Conservation (phyloP, 2,797 vertebrate genomes). For the Spatula versicolor region DNA sequence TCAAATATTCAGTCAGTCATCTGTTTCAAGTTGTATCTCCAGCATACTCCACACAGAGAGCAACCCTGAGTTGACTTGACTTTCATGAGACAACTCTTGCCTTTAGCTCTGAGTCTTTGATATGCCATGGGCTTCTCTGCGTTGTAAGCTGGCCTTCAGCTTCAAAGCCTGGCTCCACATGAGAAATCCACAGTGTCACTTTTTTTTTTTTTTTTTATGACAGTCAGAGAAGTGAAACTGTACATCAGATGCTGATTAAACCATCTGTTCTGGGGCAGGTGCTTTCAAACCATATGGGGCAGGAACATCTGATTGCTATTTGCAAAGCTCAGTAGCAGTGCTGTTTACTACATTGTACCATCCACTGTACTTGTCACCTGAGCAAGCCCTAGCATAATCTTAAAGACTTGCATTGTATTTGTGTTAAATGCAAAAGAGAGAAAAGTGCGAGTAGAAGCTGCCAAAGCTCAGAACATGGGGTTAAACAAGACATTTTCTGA, state of each 20-base stretch:
- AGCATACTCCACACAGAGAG: background rate
- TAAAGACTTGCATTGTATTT: background rate
- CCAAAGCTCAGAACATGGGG: background rate
- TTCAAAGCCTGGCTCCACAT: background rate
- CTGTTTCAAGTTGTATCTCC: background rate
- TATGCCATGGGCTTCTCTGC: background rate
- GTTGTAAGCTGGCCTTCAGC: background rate
- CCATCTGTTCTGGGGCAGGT: background rate
- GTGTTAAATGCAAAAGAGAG: background rate
- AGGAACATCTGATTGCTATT: background rate
- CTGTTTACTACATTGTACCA: background rate
- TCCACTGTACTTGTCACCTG: background rate
- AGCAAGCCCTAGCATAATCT: background rate
- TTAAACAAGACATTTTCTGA: background rate
- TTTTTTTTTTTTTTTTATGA: background rate
- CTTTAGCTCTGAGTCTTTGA: background rate
- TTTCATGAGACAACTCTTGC: background rate
- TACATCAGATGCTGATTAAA: background rate
- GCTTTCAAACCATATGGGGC: background rate
- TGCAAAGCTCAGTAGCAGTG: background rate
- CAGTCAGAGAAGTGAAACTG: background rate
- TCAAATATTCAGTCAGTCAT: background rate
- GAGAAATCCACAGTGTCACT: background rate
- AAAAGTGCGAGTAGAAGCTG: background rate
- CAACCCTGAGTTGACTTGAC: background rate